A percentile compares a stretch with the other conserved stretches of the same genome.
phyloP scores from a whole-genome alignment of 2,888 invertebrate species.

The Pharmacophagus antenor region DNA sequence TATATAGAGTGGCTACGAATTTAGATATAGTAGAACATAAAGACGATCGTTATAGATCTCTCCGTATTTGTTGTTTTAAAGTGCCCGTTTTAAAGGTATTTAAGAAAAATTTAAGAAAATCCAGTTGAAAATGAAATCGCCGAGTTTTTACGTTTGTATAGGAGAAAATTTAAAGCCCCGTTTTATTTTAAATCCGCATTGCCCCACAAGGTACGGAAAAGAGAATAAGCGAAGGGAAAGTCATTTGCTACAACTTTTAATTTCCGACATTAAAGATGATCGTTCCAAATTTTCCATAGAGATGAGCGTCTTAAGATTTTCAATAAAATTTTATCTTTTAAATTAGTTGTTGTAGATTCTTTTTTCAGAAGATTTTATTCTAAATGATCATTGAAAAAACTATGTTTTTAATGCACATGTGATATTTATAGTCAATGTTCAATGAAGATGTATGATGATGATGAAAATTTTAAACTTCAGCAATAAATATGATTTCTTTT shows the following conservation, averaged over 20 bases:
- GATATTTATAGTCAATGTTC: too few relatives aligned
- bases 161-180: background rate
- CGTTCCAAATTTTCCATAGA: background rate
- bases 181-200: slow-evolving; percentile 8
- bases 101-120: background rate
- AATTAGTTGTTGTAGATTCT: background rate
- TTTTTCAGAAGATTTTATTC: background rate
- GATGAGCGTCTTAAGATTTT: background rate
- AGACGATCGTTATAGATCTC: background rate
- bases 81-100: slow-evolving; percentile 17
- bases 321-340: background rate
- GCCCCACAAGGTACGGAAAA: background rate
- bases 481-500: too few relatives aligned
- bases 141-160: background rate
- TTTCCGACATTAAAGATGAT: slow-evolving; percentile 1
- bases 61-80: slow-evolving; percentile 12
- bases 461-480: too few relatives aligned
- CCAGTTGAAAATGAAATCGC: background rate
- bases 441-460: too few relatives aligned
- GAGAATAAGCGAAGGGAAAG: background rate
- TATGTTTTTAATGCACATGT: too few relatives aligned
- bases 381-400: background rate
- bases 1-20: background rate
- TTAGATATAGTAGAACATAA: background rate
- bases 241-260: slow-evolving; percentile 6